Conservation (phyloP, 2,797 vertebrate species). For the Sternarchorhynchus goeldii region DNA sequence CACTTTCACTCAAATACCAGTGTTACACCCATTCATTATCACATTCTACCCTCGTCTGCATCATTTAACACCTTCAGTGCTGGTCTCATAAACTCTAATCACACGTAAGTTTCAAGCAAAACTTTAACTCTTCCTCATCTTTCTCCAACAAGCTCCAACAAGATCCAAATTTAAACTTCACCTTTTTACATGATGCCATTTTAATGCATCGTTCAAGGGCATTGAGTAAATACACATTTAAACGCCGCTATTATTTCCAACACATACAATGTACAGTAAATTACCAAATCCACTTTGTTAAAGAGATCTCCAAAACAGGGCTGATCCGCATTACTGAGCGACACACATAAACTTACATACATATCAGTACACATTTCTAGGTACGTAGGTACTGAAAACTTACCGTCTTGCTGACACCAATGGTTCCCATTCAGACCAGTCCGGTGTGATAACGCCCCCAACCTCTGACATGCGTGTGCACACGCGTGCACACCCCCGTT, state of each 20-base stretch:
- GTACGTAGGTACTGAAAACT: conserved; percentile 31
- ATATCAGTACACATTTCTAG: conserved; percentile 1
- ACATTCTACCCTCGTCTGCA: conserved; percentile 38
- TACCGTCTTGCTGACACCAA: conserved; percentile 43
- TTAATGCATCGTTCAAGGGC: too few relatives aligned
- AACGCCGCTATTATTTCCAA: too few relatives aligned
- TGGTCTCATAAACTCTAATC: background rate
- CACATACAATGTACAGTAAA: background rate
- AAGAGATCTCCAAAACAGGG: background rate
- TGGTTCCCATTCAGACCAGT: conserved; percentile 41
- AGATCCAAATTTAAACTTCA: too few relatives aligned
- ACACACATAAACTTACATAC: background rate
- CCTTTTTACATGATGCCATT: too few relatives aligned
- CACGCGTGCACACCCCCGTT: conserved; percentile 13
- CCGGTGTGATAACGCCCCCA: conserved; percentile 38
- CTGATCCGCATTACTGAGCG: background rate
- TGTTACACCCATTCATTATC: conserved; percentile 25
- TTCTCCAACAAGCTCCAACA: too few relatives aligned
- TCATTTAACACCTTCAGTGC: conserved; percentile 6
- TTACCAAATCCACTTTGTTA: background rate
- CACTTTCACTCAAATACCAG: background rate
- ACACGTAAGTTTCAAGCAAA: too few relatives aligned
- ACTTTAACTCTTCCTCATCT: too few relatives aligned
- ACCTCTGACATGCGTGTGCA: conserved; percentile 32
- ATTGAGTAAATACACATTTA: too few relatives aligned